These are phyloP conservation scores for Serranus cabrilla DNA, from an alignment of 2,797 vertebrate genomes.

Conservation along the genomic window DNA sequence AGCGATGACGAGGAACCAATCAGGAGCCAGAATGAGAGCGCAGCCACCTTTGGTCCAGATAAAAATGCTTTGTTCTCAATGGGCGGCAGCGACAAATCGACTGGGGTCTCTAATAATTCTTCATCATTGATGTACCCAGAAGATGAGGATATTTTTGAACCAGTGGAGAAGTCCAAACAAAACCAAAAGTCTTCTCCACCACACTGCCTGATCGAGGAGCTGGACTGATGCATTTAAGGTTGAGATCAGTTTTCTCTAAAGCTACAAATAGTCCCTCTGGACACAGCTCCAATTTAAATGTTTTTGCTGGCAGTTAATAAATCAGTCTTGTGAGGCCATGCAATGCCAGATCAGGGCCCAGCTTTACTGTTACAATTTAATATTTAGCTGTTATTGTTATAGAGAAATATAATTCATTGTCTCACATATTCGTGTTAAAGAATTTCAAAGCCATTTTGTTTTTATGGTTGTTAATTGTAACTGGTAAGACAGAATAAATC, in stretches of 20 bases:
- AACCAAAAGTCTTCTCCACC: constrained; percentile 22
- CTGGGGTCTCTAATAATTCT: constrained; percentile 1
- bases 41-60: constrained; percentile 3
- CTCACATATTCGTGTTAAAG: not conserved
- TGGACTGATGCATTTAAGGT: constrained; percentile 69
- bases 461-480: constrained; percentile 12
- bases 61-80: constrained; percentile 38
- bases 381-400: constrained; percentile 4
- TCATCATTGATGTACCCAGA: constrained; percentile 44
- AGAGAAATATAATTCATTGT: not conserved
- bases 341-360: not conserved
- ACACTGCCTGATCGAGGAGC: constrained; percentile 80
- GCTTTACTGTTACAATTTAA: not conserved
- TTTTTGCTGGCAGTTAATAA: not conserved
- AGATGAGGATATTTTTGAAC: constrained; percentile 27
- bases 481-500: constrained; percentile 20
- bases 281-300: not conserved
- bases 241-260: not conserved
- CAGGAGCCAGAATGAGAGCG: constrained; percentile 42
- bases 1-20: constrained; percentile 63
- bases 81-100: constrained; percentile 21
- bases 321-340: not conserved
- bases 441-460: not conserved
- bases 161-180: constrained; percentile 9
- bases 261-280: not conserved